These are phyloP conservation scores for Temnothorax curvispinosus DNA, from an alignment of 1,140 invertebrate species.

Conservation along the genomic window DNA sequence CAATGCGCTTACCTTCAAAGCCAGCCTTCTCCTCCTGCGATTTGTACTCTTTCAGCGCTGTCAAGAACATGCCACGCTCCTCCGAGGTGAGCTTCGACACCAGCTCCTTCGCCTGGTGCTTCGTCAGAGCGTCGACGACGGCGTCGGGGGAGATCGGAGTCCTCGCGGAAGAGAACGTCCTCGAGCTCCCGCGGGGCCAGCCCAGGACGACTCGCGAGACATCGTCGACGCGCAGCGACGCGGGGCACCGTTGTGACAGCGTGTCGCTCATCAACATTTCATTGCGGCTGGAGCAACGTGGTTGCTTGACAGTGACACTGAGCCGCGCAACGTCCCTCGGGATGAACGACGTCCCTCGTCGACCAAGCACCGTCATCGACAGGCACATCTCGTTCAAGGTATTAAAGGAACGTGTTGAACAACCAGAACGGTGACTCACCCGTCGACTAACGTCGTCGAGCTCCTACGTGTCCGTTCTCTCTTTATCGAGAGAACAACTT, in stretches of 20 bases:
- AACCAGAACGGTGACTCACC: not conserved
- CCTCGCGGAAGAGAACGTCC: conserved; percentile 20
- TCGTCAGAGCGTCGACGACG: conserved; percentile 86
- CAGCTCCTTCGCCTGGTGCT: conserved; percentile 90
- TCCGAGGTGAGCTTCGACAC: conserved; percentile 89
- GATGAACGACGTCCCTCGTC: conserved; percentile 37
- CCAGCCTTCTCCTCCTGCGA: conserved; percentile 90
- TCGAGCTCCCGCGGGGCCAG: not conserved
- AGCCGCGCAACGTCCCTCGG: conserved; percentile 39
- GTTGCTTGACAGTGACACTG: conserved; percentile 1
- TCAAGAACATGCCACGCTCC: conserved; percentile 88
- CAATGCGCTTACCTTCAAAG: conserved; percentile 89
- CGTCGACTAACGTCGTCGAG: not conserved
- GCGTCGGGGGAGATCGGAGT: conserved; percentile 16
- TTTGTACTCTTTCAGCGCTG: conserved; percentile 90
- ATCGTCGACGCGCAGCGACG: not conserved
- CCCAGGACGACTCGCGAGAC: conserved; percentile 40
- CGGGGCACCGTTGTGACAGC: conserved; percentile 19
- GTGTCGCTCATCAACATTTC: not conserved
- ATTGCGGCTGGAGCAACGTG: conserved; percentile 6
- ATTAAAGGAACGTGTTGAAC: too few relatives aligned
- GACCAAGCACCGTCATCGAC: conserved; percentile 25
- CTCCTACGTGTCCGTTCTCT: not conserved
- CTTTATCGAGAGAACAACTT: not conserved
- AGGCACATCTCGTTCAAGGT: conserved; percentile 28